A percentile compares a stretch with the other conserved stretches of the same genome.
Conservation (phyloP, 1,140 invertebrate species). For the Aradophagus sp. region DNA sequence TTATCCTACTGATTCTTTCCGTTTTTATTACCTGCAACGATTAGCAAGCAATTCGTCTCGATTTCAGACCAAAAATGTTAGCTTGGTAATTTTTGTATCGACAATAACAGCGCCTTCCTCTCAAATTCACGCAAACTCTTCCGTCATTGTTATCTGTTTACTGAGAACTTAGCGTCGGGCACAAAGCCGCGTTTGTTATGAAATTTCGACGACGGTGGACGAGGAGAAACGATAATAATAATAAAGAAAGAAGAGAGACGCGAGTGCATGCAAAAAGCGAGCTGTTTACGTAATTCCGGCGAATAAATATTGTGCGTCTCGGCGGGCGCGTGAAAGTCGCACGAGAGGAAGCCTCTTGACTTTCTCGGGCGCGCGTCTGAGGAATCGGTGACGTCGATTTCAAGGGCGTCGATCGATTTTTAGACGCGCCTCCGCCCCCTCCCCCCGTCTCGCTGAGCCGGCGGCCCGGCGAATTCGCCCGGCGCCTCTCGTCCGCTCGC, state of each 20-base stretch:
- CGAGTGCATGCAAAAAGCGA: conserved; percentile 22
- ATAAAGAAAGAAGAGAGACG: conserved; percentile 24
- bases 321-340: conserved; percentile 43
- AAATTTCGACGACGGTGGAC: conserved; percentile 29
- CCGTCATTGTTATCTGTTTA: conserved; percentile 17
- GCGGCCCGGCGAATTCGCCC: conserved; percentile 27
- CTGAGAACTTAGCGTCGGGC: conserved; percentile 10
- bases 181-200: conserved; percentile 31
- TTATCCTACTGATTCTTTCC: too few species aligned
- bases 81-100: too few species aligned
- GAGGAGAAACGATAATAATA: conserved; percentile 28
- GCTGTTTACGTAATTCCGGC: conserved; percentile 39
- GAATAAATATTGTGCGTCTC: conserved; percentile 32
- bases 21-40: too few species aligned
- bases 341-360: conserved; percentile 49
- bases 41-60: too few species aligned
- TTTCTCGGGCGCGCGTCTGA: conserved; percentile 23
- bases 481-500: conserved; percentile 6
- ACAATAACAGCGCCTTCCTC: neutral
- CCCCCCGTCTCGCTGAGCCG: too few species aligned
- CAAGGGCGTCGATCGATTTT: conserved; percentile 52
- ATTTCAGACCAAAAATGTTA: too few species aligned
- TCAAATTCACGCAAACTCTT: conserved; percentile 11
- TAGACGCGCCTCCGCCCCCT: conserved; percentile 9
- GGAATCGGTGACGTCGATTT: conserved; percentile 24